Base-by-base conservation (phyloP, 2,113 vertebrate species). In the Pandion haliaetus region DNA sequence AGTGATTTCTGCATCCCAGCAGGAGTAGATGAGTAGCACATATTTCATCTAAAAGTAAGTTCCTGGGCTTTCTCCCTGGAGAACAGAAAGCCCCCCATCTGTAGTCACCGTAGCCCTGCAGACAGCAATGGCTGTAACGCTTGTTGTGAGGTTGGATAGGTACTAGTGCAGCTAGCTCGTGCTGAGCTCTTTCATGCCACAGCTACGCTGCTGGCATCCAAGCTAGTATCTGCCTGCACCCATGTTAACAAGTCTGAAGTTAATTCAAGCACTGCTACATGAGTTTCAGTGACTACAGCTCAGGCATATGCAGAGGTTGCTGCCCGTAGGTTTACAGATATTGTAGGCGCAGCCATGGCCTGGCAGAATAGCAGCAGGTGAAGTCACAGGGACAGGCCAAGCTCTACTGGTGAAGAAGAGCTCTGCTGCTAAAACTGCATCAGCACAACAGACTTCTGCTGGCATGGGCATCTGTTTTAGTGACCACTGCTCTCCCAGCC, bases 191-290 rank as follows among this genome's bases (percentile, higher is more conserved):
- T 45, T 49, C 15, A 17, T 47, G 38, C 59, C 19, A 36, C 21
- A 12, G 0, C 31, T 71, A 6, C 26, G 10, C 21, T 2, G 2
- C 47, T 4, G 1, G 11, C 49, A 76, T 20, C 57, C 36, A 25
- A 57, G 42, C 14, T 54, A 34, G 1, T 10, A 15, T 11, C 55
- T 45, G 17, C 31, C 55, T 36, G 31, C 50, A 16, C 12, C 42
- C 25, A 1, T 8, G 21, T 18, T 61, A 67, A 31, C 14, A 14
- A 42, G 50, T 7, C 45, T 74, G 55, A 45, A 62, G 40, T n/a
- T 57, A 40, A 45, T 78, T 84, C 54, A 69, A 55, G 45, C 34
- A 17, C 50, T 47, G 26, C 50, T 70, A 34, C 14, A 0, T 7
- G 28, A 50, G 10, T 57, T 66, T 66, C 38, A 44, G 42, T n/a